Conservation (phyloP, 2,113 vertebrate species). For the Mellivora capensis region DNA sequence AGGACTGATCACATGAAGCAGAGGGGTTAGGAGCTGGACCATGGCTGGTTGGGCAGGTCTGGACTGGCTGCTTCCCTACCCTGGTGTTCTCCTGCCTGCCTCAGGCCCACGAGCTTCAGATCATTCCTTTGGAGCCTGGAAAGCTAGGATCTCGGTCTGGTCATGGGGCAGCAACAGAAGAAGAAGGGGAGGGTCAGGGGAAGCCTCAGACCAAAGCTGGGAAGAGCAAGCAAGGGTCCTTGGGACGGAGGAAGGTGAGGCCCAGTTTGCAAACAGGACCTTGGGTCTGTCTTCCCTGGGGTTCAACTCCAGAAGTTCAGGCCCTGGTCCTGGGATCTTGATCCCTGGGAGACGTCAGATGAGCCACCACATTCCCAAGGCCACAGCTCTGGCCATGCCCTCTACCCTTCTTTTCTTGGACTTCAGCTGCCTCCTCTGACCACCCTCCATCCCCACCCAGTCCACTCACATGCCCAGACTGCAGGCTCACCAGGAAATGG, state of each 20-base stretch:
- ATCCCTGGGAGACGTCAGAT: not conserved
- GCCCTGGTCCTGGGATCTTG: rapidly evolving
- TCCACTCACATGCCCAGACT: not conserved
- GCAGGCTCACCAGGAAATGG: not conserved
- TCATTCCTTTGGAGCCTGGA: not conserved
- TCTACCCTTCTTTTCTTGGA: not conserved
- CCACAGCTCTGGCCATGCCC: not conserved
- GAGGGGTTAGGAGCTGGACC: not conserved
- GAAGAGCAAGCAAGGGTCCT: not conserved
- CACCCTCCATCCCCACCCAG: not conserved
- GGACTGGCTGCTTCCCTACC: not conserved
- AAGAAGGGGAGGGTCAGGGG: not conserved
- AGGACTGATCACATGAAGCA: not conserved
- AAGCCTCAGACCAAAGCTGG: not conserved
- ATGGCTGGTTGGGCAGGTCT: not conserved
- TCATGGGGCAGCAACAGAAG: not conserved
- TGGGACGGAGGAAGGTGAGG: constrained; percentile 12
- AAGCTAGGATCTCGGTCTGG: not conserved
- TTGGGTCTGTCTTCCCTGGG: not conserved
- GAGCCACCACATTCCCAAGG: not conserved
- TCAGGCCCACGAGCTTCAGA: not conserved
- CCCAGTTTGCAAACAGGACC: constrained; percentile 62
- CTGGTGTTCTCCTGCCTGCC: not conserved
- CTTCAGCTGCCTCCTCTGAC: not conserved
- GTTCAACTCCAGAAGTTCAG: not conserved